Conservation (phyloP, 1,140 invertebrate species). For the Magallana angulata region DNA sequence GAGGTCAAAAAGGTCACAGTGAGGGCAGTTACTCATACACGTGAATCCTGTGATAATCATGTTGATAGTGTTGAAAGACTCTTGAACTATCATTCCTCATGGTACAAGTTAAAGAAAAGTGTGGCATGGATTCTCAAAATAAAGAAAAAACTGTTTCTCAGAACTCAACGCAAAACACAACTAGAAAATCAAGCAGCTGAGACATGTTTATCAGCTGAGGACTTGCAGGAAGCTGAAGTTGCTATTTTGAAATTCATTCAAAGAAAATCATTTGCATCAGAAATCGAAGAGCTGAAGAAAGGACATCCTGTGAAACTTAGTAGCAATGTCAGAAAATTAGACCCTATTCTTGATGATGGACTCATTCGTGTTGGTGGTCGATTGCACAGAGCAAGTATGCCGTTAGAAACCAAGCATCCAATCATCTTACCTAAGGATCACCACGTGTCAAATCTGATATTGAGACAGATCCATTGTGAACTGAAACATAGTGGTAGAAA, state of each 20-base stretch:
- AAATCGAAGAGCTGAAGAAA: neutral
- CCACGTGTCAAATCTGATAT: slow-evolving; percentile 44
- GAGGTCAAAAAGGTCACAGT: slow-evolving; percentile 43
- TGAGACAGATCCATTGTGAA: slow-evolving; percentile 44
- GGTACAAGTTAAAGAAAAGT: slow-evolving; percentile 13
- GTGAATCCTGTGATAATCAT: neutral
- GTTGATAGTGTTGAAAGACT: slow-evolving; percentile 16
- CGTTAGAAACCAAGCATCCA: slow-evolving; percentile 49
- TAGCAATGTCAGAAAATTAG: slow-evolving; percentile 44
- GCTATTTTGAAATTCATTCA: neutral
- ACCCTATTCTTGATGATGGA: slow-evolving; percentile 49
- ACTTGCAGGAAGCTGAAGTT: neutral
- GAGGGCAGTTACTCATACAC: neutral
- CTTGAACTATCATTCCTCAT: slow-evolving; percentile 24
- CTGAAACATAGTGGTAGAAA: slow-evolving; percentile 51
- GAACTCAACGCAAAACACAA: neutral
- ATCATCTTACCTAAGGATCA: slow-evolving; percentile 51
- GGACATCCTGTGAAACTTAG: neutral
- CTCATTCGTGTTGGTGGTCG: slow-evolving; percentile 55
- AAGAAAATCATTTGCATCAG: neutral
- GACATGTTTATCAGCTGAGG: neutral
- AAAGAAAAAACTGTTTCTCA: neutral
- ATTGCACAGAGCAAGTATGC: slow-evolving; percentile 14
- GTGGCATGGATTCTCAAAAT: slow-evolving; percentile 40
- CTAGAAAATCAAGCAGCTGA: neutral